These are phyloP conservation scores for Micropoecilia bifurca DNA, from an alignment of 2,797 vertebrate genomes.

Conservation along the genomic window DNA sequence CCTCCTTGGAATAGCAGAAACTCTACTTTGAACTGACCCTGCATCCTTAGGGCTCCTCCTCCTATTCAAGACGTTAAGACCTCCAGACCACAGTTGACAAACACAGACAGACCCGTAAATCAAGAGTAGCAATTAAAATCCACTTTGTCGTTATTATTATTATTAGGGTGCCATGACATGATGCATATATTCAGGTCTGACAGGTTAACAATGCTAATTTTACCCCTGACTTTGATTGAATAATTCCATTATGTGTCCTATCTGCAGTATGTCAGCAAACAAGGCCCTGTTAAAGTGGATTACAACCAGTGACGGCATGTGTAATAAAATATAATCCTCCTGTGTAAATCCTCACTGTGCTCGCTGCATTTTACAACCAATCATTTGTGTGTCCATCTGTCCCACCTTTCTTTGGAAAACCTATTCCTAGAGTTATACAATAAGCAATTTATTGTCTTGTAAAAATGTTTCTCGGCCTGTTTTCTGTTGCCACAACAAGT, in stretches of 20 bases:
- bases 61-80: neutral
- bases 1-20: neutral
- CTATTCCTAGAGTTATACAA: neutral
- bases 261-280: conserved; percentile 45
- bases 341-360: conserved; percentile 51
- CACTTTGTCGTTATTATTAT: neutral
- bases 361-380: conserved; percentile 24
- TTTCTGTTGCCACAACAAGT: conserved; percentile 15
- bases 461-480: neutral
- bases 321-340: conserved; percentile 68
- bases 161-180: neutral
- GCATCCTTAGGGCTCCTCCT: neutral
- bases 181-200: neutral
- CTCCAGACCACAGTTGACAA: neutral
- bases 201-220: conserved; percentile 24
- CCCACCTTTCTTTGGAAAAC: conserved; percentile 9
- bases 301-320: conserved; percentile 49
- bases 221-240: conserved; percentile 11
- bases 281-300: conserved; percentile 60
- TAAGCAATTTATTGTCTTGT: neutral
- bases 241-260: conserved; percentile 23
- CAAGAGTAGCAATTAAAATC: conserved; percentile 4
- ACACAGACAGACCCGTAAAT: neutral
- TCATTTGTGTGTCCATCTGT: conserved; percentile 5
- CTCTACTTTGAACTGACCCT: no score